Base-by-base conservation (phyloP, 2,113 vertebrate genomes). In the Heterocephalus glaber region DNA sequence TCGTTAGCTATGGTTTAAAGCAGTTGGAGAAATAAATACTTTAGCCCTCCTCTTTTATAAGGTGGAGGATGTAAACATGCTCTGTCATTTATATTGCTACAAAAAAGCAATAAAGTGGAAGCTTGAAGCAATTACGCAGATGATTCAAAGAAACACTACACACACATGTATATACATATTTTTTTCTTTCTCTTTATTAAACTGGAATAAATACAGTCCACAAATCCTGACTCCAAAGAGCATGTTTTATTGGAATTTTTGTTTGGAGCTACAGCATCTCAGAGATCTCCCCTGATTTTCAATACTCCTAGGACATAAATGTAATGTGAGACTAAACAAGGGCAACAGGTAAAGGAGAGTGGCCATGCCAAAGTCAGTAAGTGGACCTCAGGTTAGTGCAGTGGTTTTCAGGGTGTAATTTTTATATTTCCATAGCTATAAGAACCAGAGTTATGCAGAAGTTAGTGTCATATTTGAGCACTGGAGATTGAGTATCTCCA, bases 1-100 rank as follows among this genome's bases (percentile, higher is more conserved):
- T 92, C 76, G 58, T 96, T 96, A 95, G 30, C 52, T 92, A 56
- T 92, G 47, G 96, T 95, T 97, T 95, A 92, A 95, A 90, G 66
- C 66, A 92, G 74, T 82, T 89, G 79, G 61, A 82, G 61, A 92
- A 95, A 76, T 85, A 88, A 93, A 94, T 87, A 86, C 24, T 85
- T 81, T 84, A 94, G 90, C 61, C 68, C n/a, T 74, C n/a, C 52
- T 90, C 70, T 94, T 95, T 95, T 84, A 30, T 88, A 92, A 90
- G 20, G 66, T 92, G 33, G 49, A 38, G 86, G 90, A 90, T 88
- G 19, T 81, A 88, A 96, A 77, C n/a, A 38, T 65, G 47, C 3
- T 81, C 49, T 94, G 47, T 86, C 47, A 58, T 88, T 97, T 90
- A 95, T 94, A 72, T n/a, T 79, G 89, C 52, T 49, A 80, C 28